phyloP scores from a whole-genome alignment of 1,140 invertebrate genomes.

The Carcinoscorpius rotundicauda region DNA sequence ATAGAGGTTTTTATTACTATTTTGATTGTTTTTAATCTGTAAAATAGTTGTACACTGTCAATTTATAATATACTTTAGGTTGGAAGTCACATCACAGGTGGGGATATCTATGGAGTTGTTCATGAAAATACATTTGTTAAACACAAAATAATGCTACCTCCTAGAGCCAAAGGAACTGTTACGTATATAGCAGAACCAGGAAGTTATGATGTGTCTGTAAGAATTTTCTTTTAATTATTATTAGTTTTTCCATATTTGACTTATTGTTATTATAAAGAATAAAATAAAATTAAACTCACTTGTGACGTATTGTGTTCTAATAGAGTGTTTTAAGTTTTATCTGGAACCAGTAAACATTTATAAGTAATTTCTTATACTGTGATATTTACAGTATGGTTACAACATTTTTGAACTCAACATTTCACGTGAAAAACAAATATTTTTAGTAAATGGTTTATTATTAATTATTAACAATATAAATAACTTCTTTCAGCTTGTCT shows the following conservation, averaged over 20 bases:
- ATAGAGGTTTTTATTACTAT: too few species aligned
- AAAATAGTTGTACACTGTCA: too few species aligned
- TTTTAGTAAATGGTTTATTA: too few species aligned
- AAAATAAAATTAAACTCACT: neutral
- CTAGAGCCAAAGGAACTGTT: slow-evolving; percentile 88
- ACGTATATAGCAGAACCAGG: slow-evolving; percentile 90
- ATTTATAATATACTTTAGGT: slow-evolving; percentile 38
- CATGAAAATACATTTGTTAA: slow-evolving; percentile 96
- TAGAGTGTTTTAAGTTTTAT: too few species aligned
- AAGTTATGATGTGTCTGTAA: slow-evolving; percentile 84
- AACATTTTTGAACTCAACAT: too few species aligned
- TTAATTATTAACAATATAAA: too few species aligned
- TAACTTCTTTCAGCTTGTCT: too few species aligned
- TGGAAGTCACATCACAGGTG: slow-evolving; percentile 93
- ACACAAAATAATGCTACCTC: slow-evolving; percentile 89
- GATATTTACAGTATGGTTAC: too few species aligned
- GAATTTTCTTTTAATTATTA: slow-evolving; percentile 28
- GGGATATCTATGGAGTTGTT: slow-evolving; percentile 91
- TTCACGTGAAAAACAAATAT: too few species aligned
- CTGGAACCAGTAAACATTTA: too few species aligned
- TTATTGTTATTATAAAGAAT: slow-evolving; percentile 11
- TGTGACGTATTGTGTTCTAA: too few species aligned
- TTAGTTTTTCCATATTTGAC: slow-evolving; percentile 1
- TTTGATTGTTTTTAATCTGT: neutral
- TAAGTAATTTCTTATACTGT: too few species aligned